A percentile compares a stretch with the other conserved stretches of the same genome.
phyloP scores from a whole-genome alignment of 1,140 invertebrate species.

The Dryas iulia region DNA sequence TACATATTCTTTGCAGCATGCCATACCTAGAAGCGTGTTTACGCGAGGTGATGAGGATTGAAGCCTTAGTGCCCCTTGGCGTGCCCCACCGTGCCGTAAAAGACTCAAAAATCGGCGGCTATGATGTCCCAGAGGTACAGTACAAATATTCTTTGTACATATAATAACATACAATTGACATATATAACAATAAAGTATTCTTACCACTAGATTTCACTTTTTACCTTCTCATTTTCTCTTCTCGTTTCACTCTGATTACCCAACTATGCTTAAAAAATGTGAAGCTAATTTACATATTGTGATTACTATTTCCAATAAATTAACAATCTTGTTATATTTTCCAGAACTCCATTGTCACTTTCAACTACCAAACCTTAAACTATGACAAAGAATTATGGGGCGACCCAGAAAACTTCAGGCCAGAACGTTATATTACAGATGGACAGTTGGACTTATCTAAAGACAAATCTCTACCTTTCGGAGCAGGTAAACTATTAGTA shows the following conservation, averaged over 20 bases:
- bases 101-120: conserved; percentile 73
- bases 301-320: no score
- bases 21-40: conserved; percentile 82
- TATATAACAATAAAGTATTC: background rate
- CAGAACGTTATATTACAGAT: conserved; percentile 82
- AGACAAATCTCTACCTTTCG: conserved; percentile 81
- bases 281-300: no score
- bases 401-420: conserved; percentile 86
- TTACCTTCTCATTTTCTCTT: no score
- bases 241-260: no score
- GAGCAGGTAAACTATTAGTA: background rate
- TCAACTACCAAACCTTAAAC: conserved; percentile 80
- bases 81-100: conserved; percentile 76
- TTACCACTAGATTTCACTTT: no score
- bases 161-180: no score
- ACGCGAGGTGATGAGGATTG: conserved; percentile 80
- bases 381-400: conserved; percentile 83
- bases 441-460: conserved; percentile 59
- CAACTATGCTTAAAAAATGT: no score
- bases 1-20: conserved; percentile 76
- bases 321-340: conserved; percentile 5
- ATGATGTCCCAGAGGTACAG: conserved; percentile 78
- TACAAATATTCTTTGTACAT: background rate
- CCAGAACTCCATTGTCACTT: conserved; percentile 73
- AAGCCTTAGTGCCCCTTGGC: conserved; percentile 81